Conservation (phyloP, 37 sponge, comb jelly and placozoan genomes). For the Petrosia ficiformis region DNA sequence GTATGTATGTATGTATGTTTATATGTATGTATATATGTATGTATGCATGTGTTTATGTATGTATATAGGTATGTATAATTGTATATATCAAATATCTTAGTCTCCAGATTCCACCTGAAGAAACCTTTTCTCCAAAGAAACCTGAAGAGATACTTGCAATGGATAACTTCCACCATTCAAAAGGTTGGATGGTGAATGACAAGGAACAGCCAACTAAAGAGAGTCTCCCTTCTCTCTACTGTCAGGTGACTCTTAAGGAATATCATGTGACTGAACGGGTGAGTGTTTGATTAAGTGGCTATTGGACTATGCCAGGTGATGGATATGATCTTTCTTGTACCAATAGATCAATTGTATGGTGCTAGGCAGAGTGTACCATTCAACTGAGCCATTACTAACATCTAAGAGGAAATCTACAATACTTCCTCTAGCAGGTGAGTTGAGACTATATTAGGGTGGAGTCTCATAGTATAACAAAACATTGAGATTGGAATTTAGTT, state of each 20-base stretch:
- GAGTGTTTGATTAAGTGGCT: neutral
- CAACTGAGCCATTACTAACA: neutral
- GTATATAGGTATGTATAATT: neutral
- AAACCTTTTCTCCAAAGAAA: neutral
- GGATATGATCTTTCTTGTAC: slow-evolving; percentile 1
- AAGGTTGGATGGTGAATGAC: neutral
- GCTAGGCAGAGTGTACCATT: neutral
- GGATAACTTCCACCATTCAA: neutral
- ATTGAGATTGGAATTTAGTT: too few species aligned
- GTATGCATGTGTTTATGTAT: neutral
- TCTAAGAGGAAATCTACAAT: neutral
- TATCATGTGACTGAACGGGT: slow-evolving; percentile 14
- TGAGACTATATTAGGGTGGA: too few species aligned
- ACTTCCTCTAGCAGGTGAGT: neutral
- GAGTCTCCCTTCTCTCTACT: slow-evolving; percentile 7
- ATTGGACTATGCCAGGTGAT: neutral
- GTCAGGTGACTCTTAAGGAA: slow-evolving; percentile 2
- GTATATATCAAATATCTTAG: neutral
- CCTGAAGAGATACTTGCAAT: neutral
- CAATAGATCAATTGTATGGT: slow-evolving; percentile 4
- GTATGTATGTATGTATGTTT: too few species aligned
- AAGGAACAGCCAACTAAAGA: neutral
- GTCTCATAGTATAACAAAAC: too few species aligned
- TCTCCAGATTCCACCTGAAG: neutral
- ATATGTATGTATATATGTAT: neutral